Conservation (phyloP, 2,113 vertebrate genomes). For the Bujurquina vittata region DNA sequence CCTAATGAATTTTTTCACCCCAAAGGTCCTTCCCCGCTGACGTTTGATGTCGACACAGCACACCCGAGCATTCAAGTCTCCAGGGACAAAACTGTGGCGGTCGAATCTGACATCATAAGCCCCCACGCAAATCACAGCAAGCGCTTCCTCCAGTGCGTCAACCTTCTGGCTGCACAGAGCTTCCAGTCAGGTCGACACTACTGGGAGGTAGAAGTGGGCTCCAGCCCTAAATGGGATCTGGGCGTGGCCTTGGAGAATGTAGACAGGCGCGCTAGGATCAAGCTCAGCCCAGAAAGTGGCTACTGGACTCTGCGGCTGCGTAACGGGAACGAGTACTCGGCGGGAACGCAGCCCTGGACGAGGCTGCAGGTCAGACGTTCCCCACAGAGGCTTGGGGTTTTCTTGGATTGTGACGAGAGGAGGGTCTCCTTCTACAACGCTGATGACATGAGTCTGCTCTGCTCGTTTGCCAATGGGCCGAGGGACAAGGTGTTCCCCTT, state of each 20-base stretch:
- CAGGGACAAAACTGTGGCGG: conserved; percentile 80
- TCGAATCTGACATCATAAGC: conserved; percentile 66
- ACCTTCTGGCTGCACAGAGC: conserved; percentile 78
- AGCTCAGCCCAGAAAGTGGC: conserved; percentile 82
- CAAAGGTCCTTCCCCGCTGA: conserved; percentile 81
- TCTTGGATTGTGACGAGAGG: conserved; percentile 82
- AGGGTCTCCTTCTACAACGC: conserved; percentile 85
- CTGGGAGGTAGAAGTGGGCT: conserved; percentile 88
- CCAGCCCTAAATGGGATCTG: conserved; percentile 88
- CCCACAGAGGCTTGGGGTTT: conserved; percentile 79
- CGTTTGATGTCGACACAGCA: conserved; percentile 84
- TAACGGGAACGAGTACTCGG: conserved; percentile 77
- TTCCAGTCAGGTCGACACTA: conserved; percentile 84
- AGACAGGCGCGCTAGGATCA: conserved; percentile 78
- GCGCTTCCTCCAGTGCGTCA: conserved; percentile 86
- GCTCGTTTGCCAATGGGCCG: conserved; percentile 79
- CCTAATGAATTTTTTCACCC: conserved; percentile 29
- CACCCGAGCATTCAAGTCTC: conserved; percentile 85
- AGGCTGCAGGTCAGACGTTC: conserved; percentile 60
- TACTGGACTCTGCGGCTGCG: conserved; percentile 88
- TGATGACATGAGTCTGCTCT: conserved; percentile 83
- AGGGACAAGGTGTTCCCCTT: conserved; percentile 81
- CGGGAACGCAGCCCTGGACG: conserved; percentile 82
- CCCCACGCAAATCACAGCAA: conserved; percentile 52
- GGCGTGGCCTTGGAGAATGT: conserved; percentile 83